Conservation (phyloP, 2,797 vertebrate species). For the Malacoctenus gilli region DNA sequence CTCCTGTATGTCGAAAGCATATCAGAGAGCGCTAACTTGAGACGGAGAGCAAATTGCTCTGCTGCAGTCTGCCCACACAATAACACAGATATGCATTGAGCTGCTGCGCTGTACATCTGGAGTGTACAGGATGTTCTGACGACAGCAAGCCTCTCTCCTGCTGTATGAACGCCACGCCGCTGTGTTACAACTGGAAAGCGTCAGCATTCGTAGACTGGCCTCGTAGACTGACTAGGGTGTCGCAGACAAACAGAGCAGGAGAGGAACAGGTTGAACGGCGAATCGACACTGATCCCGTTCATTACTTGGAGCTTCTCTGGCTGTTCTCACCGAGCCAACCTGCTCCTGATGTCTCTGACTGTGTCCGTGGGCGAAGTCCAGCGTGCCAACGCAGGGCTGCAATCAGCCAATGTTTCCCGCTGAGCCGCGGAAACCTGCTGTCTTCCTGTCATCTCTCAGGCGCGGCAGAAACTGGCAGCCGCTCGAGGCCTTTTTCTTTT, state of each 20-base stretch:
- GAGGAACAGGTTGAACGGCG: too few species aligned
- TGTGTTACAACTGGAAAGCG: too few species aligned
- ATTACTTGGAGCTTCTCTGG: constrained; percentile 16
- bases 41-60: neutral
- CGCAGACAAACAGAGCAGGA: too few species aligned
- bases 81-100: constrained; percentile 4
- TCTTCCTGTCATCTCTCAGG: constrained; percentile 37
- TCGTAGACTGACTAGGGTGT: too few species aligned
- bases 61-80: constrained; percentile 8
- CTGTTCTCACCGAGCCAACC: constrained; percentile 10
- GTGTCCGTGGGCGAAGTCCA: constrained; percentile 39
- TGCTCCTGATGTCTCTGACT: constrained; percentile 37
- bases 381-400: constrained; percentile 26
- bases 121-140: neutral
- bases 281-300: too few species aligned
- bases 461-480: constrained; percentile 41
- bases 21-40: constrained; percentile 5
- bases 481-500: constrained; percentile 2
- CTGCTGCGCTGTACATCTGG: constrained; percentile 4
- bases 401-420: constrained; percentile 38
- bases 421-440: constrained; percentile 46
- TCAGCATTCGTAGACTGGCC: too few species aligned
- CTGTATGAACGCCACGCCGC: too few species aligned
- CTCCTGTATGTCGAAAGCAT: constrained; percentile 3
- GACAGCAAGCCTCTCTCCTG: neutral